phyloP scores from a whole-genome alignment of 2,888 invertebrate species.

The Molorchus minor region DNA sequence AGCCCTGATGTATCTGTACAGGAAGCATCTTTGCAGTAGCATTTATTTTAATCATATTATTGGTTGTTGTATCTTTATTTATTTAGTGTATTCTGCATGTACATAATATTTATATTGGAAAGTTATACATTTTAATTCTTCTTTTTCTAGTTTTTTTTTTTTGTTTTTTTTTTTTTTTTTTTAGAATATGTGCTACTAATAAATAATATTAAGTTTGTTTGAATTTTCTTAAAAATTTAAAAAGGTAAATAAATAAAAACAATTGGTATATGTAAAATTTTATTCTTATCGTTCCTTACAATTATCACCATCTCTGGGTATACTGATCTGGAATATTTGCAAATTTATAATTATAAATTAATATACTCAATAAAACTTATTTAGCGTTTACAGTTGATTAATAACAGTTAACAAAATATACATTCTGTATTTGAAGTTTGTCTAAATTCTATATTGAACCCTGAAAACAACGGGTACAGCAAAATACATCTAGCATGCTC shows the following conservation, averaged over 20 bases:
- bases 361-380: conserved; percentile 7
- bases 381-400: conserved; percentile 11
- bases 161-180: too few relatives aligned
- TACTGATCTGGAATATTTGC: conserved; percentile 8
- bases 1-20: conserved; percentile 37
- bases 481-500: too few relatives aligned
- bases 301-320: conserved; percentile 16
- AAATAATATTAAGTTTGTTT: too few relatives aligned
- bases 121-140: not conserved
- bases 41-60: not conserved
- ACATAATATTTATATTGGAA: not conserved
- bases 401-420: conserved; percentile 15
- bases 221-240: too few relatives aligned
- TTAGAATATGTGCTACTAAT: too few relatives aligned
- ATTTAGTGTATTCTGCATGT: not conserved
- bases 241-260: not conserved
- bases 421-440: conserved; percentile 17
- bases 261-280: conserved; percentile 21
- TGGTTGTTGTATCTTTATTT: too few relatives aligned
- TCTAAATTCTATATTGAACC: not conserved
- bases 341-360: conserved; percentile 12
- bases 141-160: too few relatives aligned
- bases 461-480: conserved; percentile 1
- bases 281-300: conserved; percentile 26
- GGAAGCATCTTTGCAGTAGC: conserved; percentile 26